Conservation (phyloP, 2,113 vertebrate genomes). For the Podilymbus podiceps region DNA sequence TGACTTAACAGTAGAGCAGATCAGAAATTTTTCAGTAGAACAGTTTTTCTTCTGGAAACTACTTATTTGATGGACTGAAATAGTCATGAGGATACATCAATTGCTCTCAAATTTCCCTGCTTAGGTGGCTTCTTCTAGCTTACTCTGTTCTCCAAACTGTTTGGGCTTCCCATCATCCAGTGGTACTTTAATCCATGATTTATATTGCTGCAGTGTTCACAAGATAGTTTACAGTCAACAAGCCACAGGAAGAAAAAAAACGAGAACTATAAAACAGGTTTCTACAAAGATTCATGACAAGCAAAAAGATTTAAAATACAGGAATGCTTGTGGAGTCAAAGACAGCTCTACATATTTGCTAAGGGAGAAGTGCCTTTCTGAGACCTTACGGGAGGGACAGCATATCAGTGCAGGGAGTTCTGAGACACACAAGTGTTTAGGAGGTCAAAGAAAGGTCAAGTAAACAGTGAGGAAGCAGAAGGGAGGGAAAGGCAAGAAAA, state of each 20-base stretch:
- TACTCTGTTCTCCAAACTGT: neutral
- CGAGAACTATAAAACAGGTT: neutral
- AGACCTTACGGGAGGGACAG: neutral
- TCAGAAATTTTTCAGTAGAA: slow-evolving; percentile 41
- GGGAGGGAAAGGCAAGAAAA: neutral
- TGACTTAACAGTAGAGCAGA: neutral
- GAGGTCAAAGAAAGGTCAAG: neutral
- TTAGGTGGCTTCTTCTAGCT: neutral
- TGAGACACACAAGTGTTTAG: fast-evolving
- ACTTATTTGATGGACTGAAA: neutral
- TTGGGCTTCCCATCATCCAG: neutral
- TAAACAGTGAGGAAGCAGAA: neutral
- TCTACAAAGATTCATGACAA: neutral
- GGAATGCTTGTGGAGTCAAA: neutral
- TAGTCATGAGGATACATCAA: neutral
- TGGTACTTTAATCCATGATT: neutral
- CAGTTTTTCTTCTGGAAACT: slow-evolving; percentile 10
- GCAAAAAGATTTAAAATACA: neutral
- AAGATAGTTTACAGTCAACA: neutral
- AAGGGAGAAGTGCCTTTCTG: neutral
- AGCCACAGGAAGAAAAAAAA: neutral
- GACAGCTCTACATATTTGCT: neutral
- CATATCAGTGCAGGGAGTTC: neutral
- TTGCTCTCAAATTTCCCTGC: neutral
- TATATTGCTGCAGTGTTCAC: neutral